Conservation (phyloP, 2,797 vertebrate genomes). For the Aldrovandia affinis region DNA sequence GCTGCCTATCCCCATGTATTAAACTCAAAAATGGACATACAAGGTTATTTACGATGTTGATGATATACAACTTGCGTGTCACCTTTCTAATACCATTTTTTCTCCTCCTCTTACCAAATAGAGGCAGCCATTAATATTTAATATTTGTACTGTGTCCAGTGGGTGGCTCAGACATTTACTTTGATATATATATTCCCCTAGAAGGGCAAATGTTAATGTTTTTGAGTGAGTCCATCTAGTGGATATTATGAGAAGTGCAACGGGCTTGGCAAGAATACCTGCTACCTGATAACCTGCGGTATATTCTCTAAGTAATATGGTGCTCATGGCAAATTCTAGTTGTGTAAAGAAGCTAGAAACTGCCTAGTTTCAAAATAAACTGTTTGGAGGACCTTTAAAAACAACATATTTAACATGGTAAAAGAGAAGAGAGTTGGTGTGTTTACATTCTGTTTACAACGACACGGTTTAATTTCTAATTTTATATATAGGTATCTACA, state of each 20-base stretch:
- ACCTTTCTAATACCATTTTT: background rate
- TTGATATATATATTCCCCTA: background rate
- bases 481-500: constrained; percentile 58
- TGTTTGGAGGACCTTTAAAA: constrained; percentile 71
- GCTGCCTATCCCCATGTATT: too few species aligned
- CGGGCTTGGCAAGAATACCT: constrained; percentile 36
- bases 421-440: constrained; percentile 88
- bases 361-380: constrained; percentile 82
- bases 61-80: background rate
- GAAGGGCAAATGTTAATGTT: background rate
- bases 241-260: constrained; percentile 32
- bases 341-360: constrained; percentile 81
- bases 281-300: background rate
- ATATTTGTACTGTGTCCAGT: background rate
- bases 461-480: constrained; percentile 91
- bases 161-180: background rate
- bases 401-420: constrained; percentile 73
- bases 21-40: too few species aligned
- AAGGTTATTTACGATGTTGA: too few species aligned
- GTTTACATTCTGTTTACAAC: constrained; percentile 99
- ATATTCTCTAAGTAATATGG: background rate
- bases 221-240: constrained; percentile 47
- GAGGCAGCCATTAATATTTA: background rate
- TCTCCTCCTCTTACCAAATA: background rate
- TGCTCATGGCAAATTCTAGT: background rate